Evolutionary conservation across 2,888 invertebrate genomes (phyloP).

Genomic region (Leptopterna dolabrata): DNA sequence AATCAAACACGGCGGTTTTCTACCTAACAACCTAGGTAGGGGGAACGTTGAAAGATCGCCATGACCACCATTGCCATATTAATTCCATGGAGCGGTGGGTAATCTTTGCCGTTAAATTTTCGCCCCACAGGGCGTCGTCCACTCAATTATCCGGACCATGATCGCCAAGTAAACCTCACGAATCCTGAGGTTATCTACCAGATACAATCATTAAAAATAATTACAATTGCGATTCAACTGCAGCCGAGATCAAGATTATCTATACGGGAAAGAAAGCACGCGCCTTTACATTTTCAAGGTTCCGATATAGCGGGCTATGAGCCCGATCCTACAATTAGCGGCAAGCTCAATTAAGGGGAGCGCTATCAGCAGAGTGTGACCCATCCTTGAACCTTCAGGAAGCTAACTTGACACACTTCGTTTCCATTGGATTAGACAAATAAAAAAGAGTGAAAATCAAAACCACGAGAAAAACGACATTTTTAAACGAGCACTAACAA

Average conservation of each 20-base stretch:
- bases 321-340: not conserved
- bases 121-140: no score
- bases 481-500: no score
- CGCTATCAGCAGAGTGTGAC: conserved; percentile 3
- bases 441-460: no score
- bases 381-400: not conserved
- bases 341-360: not conserved
- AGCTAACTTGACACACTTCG: not conserved
- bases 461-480: no score
- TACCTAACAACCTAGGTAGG: no score
- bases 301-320: not conserved
- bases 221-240: not conserved
- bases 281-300: not conserved
- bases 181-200: not conserved
- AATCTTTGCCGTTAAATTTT: no score
- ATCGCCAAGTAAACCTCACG: not conserved
- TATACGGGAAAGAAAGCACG: not conserved
- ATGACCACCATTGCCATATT: no score
- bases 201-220: no score
- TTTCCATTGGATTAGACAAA: not conserved
- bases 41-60: no score
- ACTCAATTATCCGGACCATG: no score
- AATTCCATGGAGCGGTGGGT: no score
- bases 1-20: no score
- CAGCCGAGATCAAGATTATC: not conserved